Base-by-base conservation (phyloP, 2,888 invertebrate genomes). In the Pheosia tremula region DNA sequence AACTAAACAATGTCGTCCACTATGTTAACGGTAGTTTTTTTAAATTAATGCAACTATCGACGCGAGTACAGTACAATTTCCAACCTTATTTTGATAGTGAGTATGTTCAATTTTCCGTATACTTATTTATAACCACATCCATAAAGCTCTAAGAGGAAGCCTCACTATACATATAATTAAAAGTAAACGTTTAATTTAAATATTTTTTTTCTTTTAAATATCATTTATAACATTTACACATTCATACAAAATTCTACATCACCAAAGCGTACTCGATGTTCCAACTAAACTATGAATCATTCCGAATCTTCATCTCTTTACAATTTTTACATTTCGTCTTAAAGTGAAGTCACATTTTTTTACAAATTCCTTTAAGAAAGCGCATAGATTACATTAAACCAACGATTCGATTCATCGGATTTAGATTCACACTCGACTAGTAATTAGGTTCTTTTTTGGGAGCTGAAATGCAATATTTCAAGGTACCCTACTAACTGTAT, bases 141-240 rank as follows among this genome's bases (percentile, higher is more conserved):
- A 88, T 90, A 91, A 90, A 90, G 90, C 91, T 91, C 89, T 91
- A 90, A 87, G 87, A 91, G 91, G 93, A 93, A 93, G 92, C 93
- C 91, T 93, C 91, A 79, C 91, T 91, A 90, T 90, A 92, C 87
- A 89, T 86, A 88, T 85, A 85, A 83, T 85, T 81, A 81, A 81
- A 79, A 83, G 83, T 85, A 87, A 84, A 84, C 84, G 81, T 80
- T 83, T 67, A 83, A 80, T 81, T 75, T 78, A 74, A 72, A 69
- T 76, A 71, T 74, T 72, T 72, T 69, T 24, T 71, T 79, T 69
- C 73, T 77, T 87, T 88, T 86, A 89, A 90, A 90, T 90, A 90
- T 88, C 80, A 84, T 88, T 85, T 84, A 83, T 87, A 85, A 86
- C 86, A 90, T 88, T 87, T 88, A 90, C 89, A 90, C 90, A 85